phyloP scores from a whole-genome alignment of 2,888 invertebrate species.

The Podabrus alpinus region DNA sequence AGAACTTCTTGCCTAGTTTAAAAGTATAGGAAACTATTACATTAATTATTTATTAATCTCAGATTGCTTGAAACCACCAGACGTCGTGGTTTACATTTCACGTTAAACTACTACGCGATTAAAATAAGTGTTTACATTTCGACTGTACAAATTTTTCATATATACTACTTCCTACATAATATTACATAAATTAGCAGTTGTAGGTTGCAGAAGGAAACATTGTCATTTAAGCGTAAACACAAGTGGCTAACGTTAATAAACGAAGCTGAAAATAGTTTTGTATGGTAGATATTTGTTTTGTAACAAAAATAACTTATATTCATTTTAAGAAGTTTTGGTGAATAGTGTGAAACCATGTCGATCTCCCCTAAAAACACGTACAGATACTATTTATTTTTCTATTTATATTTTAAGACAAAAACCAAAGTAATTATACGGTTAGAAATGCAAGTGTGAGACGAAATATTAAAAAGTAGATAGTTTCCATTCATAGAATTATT shows the following conservation, averaged over 20 bases:
- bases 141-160: neutral
- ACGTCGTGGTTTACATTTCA: too few relatives aligned
- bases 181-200: neutral
- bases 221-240: neutral
- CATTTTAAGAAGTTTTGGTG: slow-evolving; percentile 13
- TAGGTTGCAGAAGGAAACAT: neutral
- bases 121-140: neutral
- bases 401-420: slow-evolving; percentile 29
- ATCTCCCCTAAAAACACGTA: slow-evolving; percentile 13
- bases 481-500: slow-evolving; percentile 42
- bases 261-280: slow-evolving; percentile 11
- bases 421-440: slow-evolving; percentile 29
- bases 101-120: too few relatives aligned
- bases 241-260: slow-evolving; percentile 2
- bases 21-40: too few relatives aligned
- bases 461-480: slow-evolving; percentile 29
- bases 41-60: too few relatives aligned
- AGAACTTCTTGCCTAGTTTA: too few relatives aligned
- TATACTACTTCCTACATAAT: too few relatives aligned
- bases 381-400: slow-evolving; percentile 31
- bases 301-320: slow-evolving; percentile 23
- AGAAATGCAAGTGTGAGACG: slow-evolving; percentile 29
- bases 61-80: too few relatives aligned
- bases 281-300: neutral
- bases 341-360: slow-evolving; percentile 17